Evolutionary conservation across 64 coral and sea anemone species (phyloP).

Genomic region (Montipora sp.): DNA sequence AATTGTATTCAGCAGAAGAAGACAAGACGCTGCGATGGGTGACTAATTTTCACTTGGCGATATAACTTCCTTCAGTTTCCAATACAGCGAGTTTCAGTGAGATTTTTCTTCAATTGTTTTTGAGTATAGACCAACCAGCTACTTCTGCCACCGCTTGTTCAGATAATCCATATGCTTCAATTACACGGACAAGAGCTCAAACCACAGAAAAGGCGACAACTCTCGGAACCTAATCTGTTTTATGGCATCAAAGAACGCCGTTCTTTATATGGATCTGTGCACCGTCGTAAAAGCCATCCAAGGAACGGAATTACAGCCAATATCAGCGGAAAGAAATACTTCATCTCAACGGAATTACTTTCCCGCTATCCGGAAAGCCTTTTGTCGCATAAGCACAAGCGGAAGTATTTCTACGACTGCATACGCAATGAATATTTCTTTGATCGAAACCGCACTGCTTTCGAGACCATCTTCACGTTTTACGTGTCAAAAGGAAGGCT

Average conservation of each 20-base stretch:
- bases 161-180: slow-evolving; percentile 14
- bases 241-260: not conserved
- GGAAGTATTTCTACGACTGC: slow-evolving; percentile 49
- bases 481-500: slow-evolving; percentile 40
- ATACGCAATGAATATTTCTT: slow-evolving; percentile 57
- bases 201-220: not conserved
- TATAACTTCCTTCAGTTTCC: no score
- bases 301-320: slow-evolving; percentile 39
- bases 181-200: not conserved
- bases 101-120: no score
- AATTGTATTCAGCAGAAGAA: no score
- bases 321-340: slow-evolving; percentile 58
- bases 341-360: slow-evolving; percentile 1
- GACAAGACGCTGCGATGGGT: no score
- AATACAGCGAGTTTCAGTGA: no score
- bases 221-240: not conserved
- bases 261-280: not conserved
- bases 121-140: no score
- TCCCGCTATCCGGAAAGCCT: slow-evolving; percentile 46
- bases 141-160: not conserved
- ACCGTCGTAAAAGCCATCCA: slow-evolving; percentile 3
- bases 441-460: slow-evolving; percentile 56
- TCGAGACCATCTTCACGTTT: slow-evolving; percentile 57
- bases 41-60: no score
- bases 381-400: slow-evolving; percentile 4